Evolutionary conservation across 2,888 invertebrate genomes (phyloP).

Genomic region (Disparrhopalites patrizii): DNA sequence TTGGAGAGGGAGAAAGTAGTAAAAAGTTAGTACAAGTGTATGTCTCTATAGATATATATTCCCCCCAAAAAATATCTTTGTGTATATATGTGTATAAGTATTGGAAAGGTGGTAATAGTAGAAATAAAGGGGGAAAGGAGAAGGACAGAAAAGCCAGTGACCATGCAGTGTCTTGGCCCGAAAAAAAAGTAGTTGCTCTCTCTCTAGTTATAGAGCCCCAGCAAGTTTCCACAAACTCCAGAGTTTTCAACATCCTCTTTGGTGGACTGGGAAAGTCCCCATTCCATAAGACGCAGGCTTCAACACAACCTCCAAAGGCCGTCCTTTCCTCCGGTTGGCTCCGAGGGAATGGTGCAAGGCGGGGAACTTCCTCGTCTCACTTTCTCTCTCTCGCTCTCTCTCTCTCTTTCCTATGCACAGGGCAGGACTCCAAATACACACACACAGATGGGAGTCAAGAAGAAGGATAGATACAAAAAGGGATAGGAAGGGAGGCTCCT

Average conservation of each 20-base stretch:
- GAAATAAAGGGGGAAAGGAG: neutral
- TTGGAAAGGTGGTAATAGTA: neutral
- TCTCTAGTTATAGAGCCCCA: too few species aligned
- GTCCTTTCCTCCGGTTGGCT: conserved; percentile 25
- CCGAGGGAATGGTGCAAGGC: conserved; percentile 40
- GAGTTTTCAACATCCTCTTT: neutral
- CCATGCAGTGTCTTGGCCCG: conserved; percentile 16
- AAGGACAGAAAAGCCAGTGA: conserved; percentile 31
- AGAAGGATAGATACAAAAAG: too few species aligned
- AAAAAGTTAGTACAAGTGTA: too few species aligned
- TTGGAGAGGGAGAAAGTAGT: too few species aligned
- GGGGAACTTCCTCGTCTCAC: too few species aligned
- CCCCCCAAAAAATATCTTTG: too few species aligned
- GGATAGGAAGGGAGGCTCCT: too few species aligned
- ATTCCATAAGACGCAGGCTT: neutral
- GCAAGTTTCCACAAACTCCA: neutral
- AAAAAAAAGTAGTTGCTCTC: too few species aligned
- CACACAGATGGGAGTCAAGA: too few species aligned
- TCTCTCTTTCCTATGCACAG: too few species aligned
- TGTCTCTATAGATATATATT: too few species aligned
- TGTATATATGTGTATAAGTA: neutral
- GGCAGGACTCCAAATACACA: neutral
- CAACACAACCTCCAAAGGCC: neutral
- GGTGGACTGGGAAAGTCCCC: conserved; percentile 12
- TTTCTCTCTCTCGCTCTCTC: too few species aligned